Evolutionary conservation across 2,797 vertebrate species (phyloP).

Genomic region (Gymnopithys bicolor): DNA sequence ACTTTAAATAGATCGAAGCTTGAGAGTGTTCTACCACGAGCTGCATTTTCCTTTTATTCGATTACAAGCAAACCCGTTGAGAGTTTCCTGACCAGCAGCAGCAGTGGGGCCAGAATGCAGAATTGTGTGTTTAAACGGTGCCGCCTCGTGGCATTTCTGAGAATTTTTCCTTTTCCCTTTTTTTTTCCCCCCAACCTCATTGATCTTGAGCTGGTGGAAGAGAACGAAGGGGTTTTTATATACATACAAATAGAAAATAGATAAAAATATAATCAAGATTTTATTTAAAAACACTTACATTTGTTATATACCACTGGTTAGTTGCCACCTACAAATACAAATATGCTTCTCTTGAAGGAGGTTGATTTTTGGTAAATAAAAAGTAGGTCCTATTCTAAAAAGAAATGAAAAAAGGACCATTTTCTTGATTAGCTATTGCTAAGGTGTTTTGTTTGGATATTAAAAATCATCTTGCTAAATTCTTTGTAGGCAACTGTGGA

Average conservation of each 20-base stretch:
- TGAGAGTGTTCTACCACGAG: background rate
- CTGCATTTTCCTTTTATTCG: background rate
- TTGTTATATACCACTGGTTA: background rate
- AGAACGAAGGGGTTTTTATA: background rate
- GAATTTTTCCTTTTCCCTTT: background rate
- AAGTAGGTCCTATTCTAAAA: background rate
- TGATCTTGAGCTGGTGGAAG: background rate
- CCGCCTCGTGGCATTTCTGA: slow-evolving; percentile 61
- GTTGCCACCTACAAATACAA: background rate
- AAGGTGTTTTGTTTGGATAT: background rate
- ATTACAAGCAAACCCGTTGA: background rate
- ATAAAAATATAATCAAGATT: background rate
- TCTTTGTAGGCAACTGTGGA: background rate
- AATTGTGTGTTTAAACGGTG: slow-evolving; percentile 16
- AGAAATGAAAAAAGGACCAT: rapidly evolving
- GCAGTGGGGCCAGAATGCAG: rapidly evolving
- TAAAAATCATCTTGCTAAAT: background rate
- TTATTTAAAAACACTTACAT: background rate
- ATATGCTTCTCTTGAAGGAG: background rate
- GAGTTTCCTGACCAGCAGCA: background rate
- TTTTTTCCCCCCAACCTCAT: rapidly evolving
- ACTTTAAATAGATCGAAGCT: background rate
- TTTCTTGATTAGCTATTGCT: background rate
- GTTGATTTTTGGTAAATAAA: background rate
- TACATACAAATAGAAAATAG: background rate